Evolutionary conservation across 2,113 vertebrate genomes (phyloP).

Genomic region (Phodopus roborovskii): DNA sequence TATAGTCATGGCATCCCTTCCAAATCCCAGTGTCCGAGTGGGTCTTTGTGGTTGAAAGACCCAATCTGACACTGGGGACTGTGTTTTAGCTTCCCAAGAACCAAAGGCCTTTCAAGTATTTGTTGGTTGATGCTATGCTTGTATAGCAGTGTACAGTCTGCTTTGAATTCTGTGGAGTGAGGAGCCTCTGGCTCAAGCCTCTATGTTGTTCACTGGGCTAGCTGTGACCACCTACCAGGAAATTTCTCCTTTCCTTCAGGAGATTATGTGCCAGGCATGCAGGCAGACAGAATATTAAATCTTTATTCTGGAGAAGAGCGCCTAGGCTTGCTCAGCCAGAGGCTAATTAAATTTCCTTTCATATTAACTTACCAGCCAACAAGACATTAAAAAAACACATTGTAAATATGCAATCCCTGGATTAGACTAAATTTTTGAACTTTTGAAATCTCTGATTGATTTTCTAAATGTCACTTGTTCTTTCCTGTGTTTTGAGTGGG

Average conservation of each 20-base stretch:
- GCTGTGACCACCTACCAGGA: not conserved
- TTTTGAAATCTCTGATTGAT: not conserved
- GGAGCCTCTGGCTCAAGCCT: not conserved
- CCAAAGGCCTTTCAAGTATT: not conserved
- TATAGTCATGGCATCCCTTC: rapidly evolving
- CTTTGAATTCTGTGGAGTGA: not conserved
- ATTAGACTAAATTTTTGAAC: not conserved
- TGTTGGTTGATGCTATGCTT: not conserved
- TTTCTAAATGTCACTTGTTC: not conserved
- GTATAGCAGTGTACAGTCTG: not conserved
- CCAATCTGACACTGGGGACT: not conserved
- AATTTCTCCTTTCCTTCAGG: not conserved
- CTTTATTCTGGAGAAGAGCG: no score
- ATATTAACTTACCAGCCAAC: not conserved
- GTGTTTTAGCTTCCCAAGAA: not conserved
- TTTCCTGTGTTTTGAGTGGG: not conserved
- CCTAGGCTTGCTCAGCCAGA: not conserved
- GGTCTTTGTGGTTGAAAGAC: not conserved
- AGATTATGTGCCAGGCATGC: not conserved
- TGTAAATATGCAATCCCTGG: rapidly evolving
- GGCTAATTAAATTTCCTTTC: not conserved
- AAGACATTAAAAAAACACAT: not conserved
- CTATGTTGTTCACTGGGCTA: no score
- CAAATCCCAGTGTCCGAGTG: not conserved
- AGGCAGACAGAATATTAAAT: not conserved